Conservation (phyloP, 2,888 invertebrate genomes). For the Pammene fasciana region DNA sequence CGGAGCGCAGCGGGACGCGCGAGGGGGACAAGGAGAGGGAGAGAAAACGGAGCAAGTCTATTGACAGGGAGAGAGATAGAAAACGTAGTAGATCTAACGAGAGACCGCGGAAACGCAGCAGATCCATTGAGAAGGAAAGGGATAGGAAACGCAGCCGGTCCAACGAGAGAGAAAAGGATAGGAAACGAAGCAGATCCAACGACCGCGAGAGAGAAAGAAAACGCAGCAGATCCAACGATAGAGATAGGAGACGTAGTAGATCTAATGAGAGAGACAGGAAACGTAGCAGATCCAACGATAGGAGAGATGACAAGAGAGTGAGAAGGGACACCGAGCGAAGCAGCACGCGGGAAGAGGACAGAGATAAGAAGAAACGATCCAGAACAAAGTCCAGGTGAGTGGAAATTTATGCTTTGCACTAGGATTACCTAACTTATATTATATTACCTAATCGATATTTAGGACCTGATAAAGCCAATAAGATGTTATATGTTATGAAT, state of each 20-base stretch:
- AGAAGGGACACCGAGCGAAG: constrained; percentile 41
- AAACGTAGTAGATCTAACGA: constrained; percentile 31
- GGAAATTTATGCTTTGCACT: no score
- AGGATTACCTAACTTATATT: no score
- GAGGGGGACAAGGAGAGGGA: constrained; percentile 45
- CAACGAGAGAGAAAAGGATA: constrained; percentile 24
- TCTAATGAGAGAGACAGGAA: constrained; percentile 30
- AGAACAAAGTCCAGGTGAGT: constrained; percentile 57
- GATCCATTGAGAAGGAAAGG: constrained; percentile 41
- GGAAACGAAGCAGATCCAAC: constrained; percentile 17
- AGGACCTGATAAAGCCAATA: no score
- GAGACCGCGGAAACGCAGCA: constrained; percentile 25
- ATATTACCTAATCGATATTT: no score
- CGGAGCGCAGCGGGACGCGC: constrained; percentile 6
- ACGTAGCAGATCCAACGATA: constrained; percentile 19
- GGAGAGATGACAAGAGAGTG: constrained; percentile 25
- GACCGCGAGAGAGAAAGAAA: constrained; percentile 24
- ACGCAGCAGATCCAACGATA: constrained; percentile 42
- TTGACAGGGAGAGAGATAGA: constrained; percentile 14
- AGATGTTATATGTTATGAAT: no score
- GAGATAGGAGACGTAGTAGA: constrained; percentile 29
- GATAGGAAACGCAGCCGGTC: constrained; percentile 32
- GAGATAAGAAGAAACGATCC: constrained; percentile 57
- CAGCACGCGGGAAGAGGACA: constrained; percentile 42
- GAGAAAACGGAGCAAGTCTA: constrained; percentile 8